Conservation (phyloP, 2,888 invertebrate genomes). For the Macroteleia sp. region DNA sequence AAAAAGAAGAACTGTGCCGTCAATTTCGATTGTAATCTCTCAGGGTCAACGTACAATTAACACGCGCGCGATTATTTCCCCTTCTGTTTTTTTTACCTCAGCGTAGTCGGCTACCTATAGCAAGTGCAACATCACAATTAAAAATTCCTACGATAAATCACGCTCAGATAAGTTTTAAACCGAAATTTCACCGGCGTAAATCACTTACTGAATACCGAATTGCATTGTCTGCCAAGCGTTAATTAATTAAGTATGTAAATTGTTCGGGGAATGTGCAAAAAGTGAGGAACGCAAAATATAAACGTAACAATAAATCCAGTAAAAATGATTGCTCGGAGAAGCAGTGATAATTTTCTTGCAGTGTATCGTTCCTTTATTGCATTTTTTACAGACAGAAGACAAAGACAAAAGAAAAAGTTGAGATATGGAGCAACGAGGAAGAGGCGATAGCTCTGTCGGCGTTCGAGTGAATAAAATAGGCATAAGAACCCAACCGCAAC, state of each 20-base stretch:
- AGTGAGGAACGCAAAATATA: conserved; percentile 31
- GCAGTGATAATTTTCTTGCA: conserved; percentile 53
- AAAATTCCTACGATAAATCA: conserved; percentile 11
- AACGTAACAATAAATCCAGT: conserved; percentile 44
- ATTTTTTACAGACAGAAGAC: conserved; percentile 24
- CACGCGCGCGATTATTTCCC: too few relatives aligned
- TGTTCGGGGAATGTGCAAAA: conserved; percentile 26
- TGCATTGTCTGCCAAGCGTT: too few relatives aligned
- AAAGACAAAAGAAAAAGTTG: neutral
- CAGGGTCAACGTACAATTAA: conserved; percentile 22
- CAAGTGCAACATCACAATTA: conserved; percentile 24
- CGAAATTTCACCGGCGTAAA: conserved; percentile 11
- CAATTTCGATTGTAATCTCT: neutral
- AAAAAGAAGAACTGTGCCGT: neutral
- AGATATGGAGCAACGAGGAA: conserved; percentile 13
- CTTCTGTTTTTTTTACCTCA: neutral
- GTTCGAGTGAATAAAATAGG: conserved; percentile 54
- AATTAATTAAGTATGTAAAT: conserved; percentile 43
- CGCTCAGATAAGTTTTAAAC: neutral
- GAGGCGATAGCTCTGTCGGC: conserved; percentile 38
- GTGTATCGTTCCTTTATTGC: conserved; percentile 53
- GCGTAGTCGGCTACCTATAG: neutral
- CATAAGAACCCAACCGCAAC: conserved; percentile 55
- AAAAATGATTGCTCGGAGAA: conserved; percentile 28
- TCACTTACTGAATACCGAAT: too few relatives aligned